Conservation (phyloP, 2,113 vertebrate genomes). For the Colossoma macropomum region DNA sequence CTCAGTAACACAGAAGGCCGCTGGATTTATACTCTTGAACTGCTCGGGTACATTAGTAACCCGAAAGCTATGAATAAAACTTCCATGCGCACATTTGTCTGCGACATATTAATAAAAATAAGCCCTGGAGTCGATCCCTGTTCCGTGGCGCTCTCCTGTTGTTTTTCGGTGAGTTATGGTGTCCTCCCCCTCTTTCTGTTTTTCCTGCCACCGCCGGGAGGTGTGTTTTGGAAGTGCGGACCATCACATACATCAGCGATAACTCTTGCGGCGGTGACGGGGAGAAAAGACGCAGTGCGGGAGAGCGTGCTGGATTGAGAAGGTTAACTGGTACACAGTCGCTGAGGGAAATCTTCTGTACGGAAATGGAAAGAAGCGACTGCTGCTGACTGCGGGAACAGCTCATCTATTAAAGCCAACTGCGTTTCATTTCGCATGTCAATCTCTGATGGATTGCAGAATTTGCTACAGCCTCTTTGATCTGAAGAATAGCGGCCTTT, state of each 20-base stretch:
- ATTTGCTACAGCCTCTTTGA: conserved; percentile 40
- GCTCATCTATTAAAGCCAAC: conserved; percentile 30
- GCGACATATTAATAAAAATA: conserved; percentile 17
- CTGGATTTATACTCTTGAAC: conserved; percentile 49
- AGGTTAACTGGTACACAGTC: conserved; percentile 16
- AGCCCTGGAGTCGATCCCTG: background rate
- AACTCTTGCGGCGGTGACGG: background rate
- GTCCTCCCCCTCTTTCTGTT: conserved; percentile 29
- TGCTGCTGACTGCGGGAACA: background rate
- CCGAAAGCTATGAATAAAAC: conserved; percentile 16
- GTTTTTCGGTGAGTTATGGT: conserved; percentile 54
- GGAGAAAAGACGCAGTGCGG: conserved; percentile 5
- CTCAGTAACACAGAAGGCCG: conserved; percentile 37
- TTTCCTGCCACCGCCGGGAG: conserved; percentile 19
- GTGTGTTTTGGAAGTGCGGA: conserved; percentile 17
- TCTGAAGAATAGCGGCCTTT: conserved; percentile 11
- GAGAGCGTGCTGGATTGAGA: conserved; percentile 25
- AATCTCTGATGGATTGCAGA: background rate
- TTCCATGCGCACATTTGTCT: conserved; percentile 37
- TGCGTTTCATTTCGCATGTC: conserved; percentile 30
- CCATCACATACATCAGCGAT: conserved; percentile 30
- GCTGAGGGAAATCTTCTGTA: background rate
- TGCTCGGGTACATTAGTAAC: conserved; percentile 41
- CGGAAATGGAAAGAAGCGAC: background rate
- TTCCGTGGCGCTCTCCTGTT: conserved; percentile 30